Base-by-base conservation (phyloP, 2,113 vertebrate species). In the Thunnus thynnus region DNA sequence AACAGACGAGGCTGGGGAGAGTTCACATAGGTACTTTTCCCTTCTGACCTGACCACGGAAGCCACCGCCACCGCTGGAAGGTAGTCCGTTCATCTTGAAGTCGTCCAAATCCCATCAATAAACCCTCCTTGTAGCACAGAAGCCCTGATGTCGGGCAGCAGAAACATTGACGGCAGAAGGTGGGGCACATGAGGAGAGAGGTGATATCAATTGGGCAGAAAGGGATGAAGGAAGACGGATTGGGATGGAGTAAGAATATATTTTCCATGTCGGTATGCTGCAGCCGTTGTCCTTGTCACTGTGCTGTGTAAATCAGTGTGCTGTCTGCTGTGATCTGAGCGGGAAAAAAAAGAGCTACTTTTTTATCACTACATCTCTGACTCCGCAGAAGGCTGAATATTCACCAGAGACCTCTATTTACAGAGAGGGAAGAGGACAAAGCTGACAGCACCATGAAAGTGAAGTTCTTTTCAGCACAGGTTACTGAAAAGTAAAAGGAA, bases 221-320 rank as follows among this genome's bases (percentile, higher is more conserved):
- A 73, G 46, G 66, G 57, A 70, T 78, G 68, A 50, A 54, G 48
- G 63, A 63, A 32, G 50, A 55, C 65, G 72, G 41, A 62, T 12
- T 36, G 55, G 56, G 52, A 55, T 32, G 44, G 63, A 68, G 25
- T 1, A 0, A 62, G 13, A 32, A 48, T 64, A 72, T 88, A 81
- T 92, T 96, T 96, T 92, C 92, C 82, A 93, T 96, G 91, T 95
- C 72, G 63, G 86, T 93, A 91, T 94, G 89, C 91, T 92, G 89
- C 88, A 94, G 90, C 88, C 96, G 94, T 91, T 88, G 85, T 93
- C 88, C 94, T 94, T 87, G 86, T 88, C 72, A 92, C 72, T 82
- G 72, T 65, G 27, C 72, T 76, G 73, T 91, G 92, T 91, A 94
- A 95, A 95, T 94, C 93, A 94, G 75, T 20, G 93, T 88, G 89